A percentile compares a stretch with the other conserved stretches of the same genome.
Conservation (phyloP, 2,888 invertebrate genomes). For the Cerceris ruficornis region DNA sequence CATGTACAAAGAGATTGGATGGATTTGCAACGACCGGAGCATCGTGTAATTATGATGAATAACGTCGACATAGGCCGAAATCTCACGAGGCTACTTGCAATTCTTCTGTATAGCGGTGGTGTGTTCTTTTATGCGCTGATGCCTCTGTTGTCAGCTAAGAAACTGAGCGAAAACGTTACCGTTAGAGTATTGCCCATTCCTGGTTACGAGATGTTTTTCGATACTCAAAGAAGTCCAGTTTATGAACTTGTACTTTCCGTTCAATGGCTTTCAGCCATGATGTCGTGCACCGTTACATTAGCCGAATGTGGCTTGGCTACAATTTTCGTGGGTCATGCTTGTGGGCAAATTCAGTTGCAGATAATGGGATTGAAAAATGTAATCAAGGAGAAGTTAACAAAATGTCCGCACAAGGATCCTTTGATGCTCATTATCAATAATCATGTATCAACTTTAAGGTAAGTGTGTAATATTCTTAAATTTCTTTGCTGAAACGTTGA, state of each 20-base stretch:
- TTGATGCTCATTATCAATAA: conserved; percentile 42
- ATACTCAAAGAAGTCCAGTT: conserved; percentile 54
- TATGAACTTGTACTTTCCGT: conserved; percentile 69
- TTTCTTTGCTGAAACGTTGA: neutral
- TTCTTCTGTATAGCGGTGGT: conserved; percentile 40
- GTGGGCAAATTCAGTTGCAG: conserved; percentile 56
- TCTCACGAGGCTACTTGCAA: neutral
- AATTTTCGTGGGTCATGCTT: conserved; percentile 54
- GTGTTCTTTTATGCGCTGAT: conserved; percentile 12
- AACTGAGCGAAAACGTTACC: conserved; percentile 7
- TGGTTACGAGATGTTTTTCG: conserved; percentile 51
- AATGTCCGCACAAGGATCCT: neutral
- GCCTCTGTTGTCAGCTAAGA: conserved; percentile 6
- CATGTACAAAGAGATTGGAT: no score
- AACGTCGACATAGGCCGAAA: no score
- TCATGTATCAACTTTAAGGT: conserved; percentile 60
- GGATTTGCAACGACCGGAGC: no score
- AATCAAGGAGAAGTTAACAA: neutral
- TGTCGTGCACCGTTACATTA: conserved; percentile 61
- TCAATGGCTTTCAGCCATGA: conserved; percentile 60
- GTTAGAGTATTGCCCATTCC: conserved; percentile 15
- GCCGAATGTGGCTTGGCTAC: conserved; percentile 55
- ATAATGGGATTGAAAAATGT: conserved; percentile 3
- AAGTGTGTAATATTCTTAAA: neutral
- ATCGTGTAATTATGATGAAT: no score